Conservation (phyloP, 1,140 invertebrate genomes). For the Helicoverpa armigera region DNA sequence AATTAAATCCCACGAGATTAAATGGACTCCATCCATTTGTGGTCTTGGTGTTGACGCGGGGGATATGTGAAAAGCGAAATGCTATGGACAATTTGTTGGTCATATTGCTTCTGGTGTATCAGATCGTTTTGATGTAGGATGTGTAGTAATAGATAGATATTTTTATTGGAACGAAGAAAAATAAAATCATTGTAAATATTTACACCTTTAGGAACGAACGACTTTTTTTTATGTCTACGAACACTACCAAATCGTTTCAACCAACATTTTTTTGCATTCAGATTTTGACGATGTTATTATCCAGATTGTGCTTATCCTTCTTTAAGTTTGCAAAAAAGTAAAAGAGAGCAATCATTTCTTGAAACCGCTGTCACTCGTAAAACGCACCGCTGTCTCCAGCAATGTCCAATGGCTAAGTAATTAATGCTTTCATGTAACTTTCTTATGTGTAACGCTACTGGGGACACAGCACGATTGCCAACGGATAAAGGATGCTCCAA, state of each 20-base stretch:
- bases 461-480: slow-evolving; percentile 55
- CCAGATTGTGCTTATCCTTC: too few species aligned
- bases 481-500: slow-evolving; percentile 57
- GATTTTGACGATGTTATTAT: too few species aligned
- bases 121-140: too few species aligned
- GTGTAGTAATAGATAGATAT: too few species aligned
- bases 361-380: slow-evolving; percentile 37
- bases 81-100: background rate
- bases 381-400: slow-evolving; percentile 52
- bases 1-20: slow-evolving; percentile 81
- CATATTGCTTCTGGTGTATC: background rate
- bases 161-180: too few species aligned
- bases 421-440: slow-evolving; percentile 71
- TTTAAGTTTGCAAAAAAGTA: too few species aligned
- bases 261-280: too few species aligned
- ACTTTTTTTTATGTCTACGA: too few species aligned
- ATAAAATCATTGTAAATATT: too few species aligned
- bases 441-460: slow-evolving; percentile 64
- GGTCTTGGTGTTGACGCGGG: slow-evolving; percentile 61
- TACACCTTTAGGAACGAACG: too few species aligned
- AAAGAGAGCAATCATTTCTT: background rate
- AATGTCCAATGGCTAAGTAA: slow-evolving; percentile 73
- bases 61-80: slow-evolving; percentile 45
- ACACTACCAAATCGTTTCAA: too few species aligned
- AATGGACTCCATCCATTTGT: slow-evolving; percentile 80